Base-by-base conservation (phyloP, 53 echinoderm and acorn worm genomes). In the Henricia sp. region DNA sequence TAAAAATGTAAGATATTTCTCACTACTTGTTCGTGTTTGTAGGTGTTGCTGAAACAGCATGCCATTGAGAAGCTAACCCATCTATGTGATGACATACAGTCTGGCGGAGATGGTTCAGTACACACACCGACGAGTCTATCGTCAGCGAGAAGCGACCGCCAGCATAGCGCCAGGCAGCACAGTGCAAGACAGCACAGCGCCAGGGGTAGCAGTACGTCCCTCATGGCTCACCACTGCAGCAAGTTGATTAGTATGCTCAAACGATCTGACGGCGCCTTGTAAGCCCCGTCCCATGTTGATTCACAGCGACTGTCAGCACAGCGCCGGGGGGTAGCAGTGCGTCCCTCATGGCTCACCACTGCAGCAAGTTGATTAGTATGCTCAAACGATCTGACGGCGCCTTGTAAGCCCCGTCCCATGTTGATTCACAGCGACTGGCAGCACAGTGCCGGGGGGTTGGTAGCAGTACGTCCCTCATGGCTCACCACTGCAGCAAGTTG, bases 231-330 rank as follows among this genome's bases (percentile, higher is more conserved):
- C 37, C 97, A 97, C 60, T 90, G 94, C 27, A 43, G 82, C 38
- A 94, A 88, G 71, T 77, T 97, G 42, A 83, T 94, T 21, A 88
- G 77, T 38, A 84, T 91, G 62, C 89, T 96, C 16, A 91, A 93
- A 41, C 67, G 93, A 74, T 74, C 89, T 25, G 89, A 74, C 14
- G 33, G 62, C 23, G 62, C 62, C n/a, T n/a, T n/a, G n/a, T n/a
- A n/a, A n/a, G n/a, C n/a, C n/a, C n/a, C n/a, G n/a, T n/a, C n/a
- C n/a, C n/a, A n/a, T n/a, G n/a, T n/a, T n/a, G n/a, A n/a, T n/a
- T n/a, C 34, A 71, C 35, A 71, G 71, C 51, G 51, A 48, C 5
- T 30, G 71, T 30, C 71, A 71, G 48, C 42, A 71, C 50, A 71
- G 71, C 51, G 71, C 71, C n/a, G 26, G 90, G 34, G 83, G 95